Evolutionary conservation across 2,888 invertebrate genomes (phyloP), one percentile per base, ranked within the genome.

Genomic region (Yponomeuta sedellus): DNA sequence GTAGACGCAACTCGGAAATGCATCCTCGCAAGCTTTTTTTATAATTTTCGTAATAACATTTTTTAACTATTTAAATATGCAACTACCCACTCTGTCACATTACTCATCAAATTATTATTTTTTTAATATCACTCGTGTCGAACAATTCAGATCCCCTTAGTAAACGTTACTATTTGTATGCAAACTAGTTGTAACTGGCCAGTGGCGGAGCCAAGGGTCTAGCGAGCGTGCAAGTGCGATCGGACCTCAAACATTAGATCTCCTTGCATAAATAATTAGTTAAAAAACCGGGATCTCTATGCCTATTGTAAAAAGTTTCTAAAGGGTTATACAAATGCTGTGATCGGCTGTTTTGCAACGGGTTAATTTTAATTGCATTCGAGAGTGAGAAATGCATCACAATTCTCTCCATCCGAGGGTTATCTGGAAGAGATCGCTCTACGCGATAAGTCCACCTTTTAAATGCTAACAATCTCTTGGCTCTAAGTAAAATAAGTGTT

Each of bases 251-350:
- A 64, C 75, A 75, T 83, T 85, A 86, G 80, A 85, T 74, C 75
- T 76, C 74, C 78, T 76, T 86, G 89, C 88, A 89, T 89, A 89
- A 80, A 77, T 86, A 88, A 88, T 86, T 79, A 78, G 71, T 68
- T 73, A 78, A 56, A 52, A 52, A 56, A 40, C 12, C 16, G 44
- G 44, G 44, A 52, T 52, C 16, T 52, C 44, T 52, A n/a, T n/a
- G 62, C 62, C n/a, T n/a, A 52, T 52, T 52, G 44, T 52, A 12
- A 52, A 52, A 52, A 3, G 44, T 52, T 52, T 52, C 16, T 16
- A 52, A 52, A 52, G 44, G 44, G 44, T 16, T 10, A 52, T 16
- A 52, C 16, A 52, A 52, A 52, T 52, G 44, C 44, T 16, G 12
- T 16, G 44, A 52, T 52, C 44, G 44, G 44, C 16, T 52, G 44